Base-by-base conservation (phyloP, 1,140 invertebrate genomes). In the Holcopasites calliopsidis region DNA sequence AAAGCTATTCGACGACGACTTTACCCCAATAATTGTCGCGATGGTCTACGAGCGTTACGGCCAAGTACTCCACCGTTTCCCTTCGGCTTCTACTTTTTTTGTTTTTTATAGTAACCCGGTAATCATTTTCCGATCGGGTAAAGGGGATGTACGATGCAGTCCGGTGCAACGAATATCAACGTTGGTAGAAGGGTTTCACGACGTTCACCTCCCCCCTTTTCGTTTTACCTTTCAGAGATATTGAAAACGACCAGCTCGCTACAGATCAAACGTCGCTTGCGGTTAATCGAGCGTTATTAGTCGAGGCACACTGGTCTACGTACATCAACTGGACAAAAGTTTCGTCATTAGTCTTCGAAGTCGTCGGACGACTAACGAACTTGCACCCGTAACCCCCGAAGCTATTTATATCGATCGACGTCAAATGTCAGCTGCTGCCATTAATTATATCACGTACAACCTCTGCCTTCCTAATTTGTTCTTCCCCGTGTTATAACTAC, bases 1-100 rank as follows among this genome's bases (percentile, higher is more conserved):
- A 84, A 84, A 83, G 62, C 81, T 66, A 83, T 83, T 84, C 72
- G 77, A 84, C 72, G 77, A 84, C 77, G 82, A 84, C 77, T 84
- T 84, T 80, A 74, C 65, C 83, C 81, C 81, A 84, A 84, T 84
- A 84, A 84, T 84, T 83, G 77, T 81, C 73, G 81, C 54, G 77
- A 80, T 57, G 79, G 72, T 69, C 72, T 52, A 42, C 77, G 58
- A 83, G 62, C 62, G 72, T 84, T 83, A 83, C 80, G 68, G 57
- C 68, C 79, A 54, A 35, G 33, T 70, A 82, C 68, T 78, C 64
- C 31, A 82, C 60, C 62, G 40, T 81, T 65, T 68, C 54, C 49
- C 61, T 50, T 60, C 31, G 60, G 35, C 23, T 69, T 68, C 42
- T 57, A 18, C 31, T 40, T 35, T 35, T 26, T 44, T 11, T 26